These are phyloP conservation scores for Halichondria panicea DNA, from an alignment of 37 sponge, comb jelly and placozoan genomes.

Conservation along the genomic window DNA sequence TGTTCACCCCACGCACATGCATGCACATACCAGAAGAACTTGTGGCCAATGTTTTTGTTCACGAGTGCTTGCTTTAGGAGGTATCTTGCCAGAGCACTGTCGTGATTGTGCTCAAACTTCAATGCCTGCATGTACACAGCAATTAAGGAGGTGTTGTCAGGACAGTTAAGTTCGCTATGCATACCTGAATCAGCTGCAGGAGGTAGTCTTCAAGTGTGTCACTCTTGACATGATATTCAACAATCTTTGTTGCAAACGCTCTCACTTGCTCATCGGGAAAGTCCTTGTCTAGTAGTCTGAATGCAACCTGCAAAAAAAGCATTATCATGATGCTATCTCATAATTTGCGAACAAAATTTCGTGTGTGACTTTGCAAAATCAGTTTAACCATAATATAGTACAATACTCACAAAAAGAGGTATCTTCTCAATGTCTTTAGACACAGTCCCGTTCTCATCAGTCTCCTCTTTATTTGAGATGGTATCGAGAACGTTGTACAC, in stretches of 20 bases:
- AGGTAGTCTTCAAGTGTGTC: slow-evolving; percentile 64
- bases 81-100: slow-evolving; percentile 72
- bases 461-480: too few relatives aligned
- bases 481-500: slow-evolving; percentile 33
- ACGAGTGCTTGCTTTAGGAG: slow-evolving; percentile 74
- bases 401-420: not conserved
- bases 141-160: not conserved
- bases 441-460: too few relatives aligned
- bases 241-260: slow-evolving; percentile 50
- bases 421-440: not conserved
- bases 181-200: slow-evolving; percentile 83
- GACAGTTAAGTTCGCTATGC: not conserved
- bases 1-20: not conserved
- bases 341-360: too few relatives aligned
- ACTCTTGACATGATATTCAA: slow-evolving; percentile 46
- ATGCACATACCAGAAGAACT: slow-evolving; percentile 78
- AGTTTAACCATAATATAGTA: too few relatives aligned
- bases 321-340: too few relatives aligned
- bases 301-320: slow-evolving; percentile 47
- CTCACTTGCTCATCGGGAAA: slow-evolving; percentile 66
- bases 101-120: slow-evolving; percentile 87
- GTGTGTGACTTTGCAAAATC: too few relatives aligned
- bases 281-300: slow-evolving; percentile 65
- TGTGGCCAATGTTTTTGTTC: slow-evolving; percentile 79
- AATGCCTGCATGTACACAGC: slow-evolving; percentile 46